Percentiles rank a stretch among this genome's conserved stretches.
Evolutionary conservation across 2,888 invertebrate species (phyloP).

Genomic region (Ochlodes sylvanus): DNA sequence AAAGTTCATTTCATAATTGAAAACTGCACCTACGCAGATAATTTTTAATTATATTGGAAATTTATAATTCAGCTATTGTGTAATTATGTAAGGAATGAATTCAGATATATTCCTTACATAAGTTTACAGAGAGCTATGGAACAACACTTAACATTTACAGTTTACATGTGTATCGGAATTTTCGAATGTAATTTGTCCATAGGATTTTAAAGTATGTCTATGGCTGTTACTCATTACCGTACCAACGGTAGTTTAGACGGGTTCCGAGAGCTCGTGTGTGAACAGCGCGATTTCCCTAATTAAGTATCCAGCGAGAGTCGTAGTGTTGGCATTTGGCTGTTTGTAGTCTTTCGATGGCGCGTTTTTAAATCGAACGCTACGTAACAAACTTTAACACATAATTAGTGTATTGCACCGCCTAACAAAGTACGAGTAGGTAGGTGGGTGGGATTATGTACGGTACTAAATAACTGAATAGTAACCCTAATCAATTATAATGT

Average conservation of each 20-base stretch:
- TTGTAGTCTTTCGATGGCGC: conserved; percentile 54
- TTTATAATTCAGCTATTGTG: no score
- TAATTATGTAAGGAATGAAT: no score
- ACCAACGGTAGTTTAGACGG: conserved; percentile 59
- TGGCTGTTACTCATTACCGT: conserved; percentile 42
- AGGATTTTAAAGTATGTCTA: conserved; percentile 21
- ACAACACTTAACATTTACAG: no score
- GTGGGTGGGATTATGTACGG: no score
- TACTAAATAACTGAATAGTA: no score
- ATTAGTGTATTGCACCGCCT: neutral
- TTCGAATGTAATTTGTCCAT: neutral
- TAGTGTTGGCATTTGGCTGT: conserved; percentile 52
- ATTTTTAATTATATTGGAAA: no score
- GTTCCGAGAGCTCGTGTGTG: conserved; percentile 64
- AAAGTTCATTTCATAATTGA: no score
- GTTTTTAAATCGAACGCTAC: conserved; percentile 11
- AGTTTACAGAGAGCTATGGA: no score
- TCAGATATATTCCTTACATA: no score
- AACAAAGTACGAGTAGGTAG: no score
- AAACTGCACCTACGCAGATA: no score
- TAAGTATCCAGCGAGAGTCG: conserved; percentile 66
- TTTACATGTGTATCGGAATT: neutral
- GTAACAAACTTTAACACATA: neutral
- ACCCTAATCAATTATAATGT: no score
- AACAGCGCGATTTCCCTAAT: conserved; percentile 77